A percentile compares a stretch with the other conserved stretches of the same genome.
Conservation (phyloP, 2,113 vertebrate species). For the Corapipo altera region DNA sequence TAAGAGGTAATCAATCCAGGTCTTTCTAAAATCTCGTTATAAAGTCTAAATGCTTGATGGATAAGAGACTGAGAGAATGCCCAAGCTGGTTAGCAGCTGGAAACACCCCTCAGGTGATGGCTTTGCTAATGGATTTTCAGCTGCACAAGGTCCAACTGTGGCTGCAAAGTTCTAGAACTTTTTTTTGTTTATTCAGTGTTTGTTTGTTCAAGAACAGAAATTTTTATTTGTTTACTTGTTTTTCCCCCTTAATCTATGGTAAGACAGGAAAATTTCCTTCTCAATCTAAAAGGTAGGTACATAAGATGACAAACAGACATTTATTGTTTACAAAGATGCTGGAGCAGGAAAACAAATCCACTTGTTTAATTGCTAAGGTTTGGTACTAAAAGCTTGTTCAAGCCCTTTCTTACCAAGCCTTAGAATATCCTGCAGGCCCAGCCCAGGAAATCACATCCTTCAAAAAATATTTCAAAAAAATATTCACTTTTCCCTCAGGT, state of each 20-base stretch:
- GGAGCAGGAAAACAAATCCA: not conserved
- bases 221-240: not conserved
- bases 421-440: not conserved
- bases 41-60: slow-evolving; percentile 53
- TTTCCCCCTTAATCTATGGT: not conserved
- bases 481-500: not conserved
- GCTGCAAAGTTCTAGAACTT: not conserved
- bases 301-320: not conserved
- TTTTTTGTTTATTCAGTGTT: not conserved
- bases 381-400: not conserved
- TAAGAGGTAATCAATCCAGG: slow-evolving; percentile 57
- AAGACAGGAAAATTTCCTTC: not conserved
- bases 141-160: not conserved
- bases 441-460: not conserved
- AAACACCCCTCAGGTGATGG: slow-evolving; percentile 21
- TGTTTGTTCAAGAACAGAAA: not conserved
- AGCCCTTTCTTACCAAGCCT: not conserved
- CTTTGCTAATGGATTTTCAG: slow-evolving; percentile 40
- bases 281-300: not conserved
- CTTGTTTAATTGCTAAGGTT: not conserved
- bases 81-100: slow-evolving; percentile 40
- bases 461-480: not conserved
- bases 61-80: slow-evolving; percentile 27
- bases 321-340: not conserved
- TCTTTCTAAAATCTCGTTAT: slow-evolving; percentile 56